phyloP scores from a whole-genome alignment of 2,888 invertebrate genomes.

The Campoplex capitator region DNA sequence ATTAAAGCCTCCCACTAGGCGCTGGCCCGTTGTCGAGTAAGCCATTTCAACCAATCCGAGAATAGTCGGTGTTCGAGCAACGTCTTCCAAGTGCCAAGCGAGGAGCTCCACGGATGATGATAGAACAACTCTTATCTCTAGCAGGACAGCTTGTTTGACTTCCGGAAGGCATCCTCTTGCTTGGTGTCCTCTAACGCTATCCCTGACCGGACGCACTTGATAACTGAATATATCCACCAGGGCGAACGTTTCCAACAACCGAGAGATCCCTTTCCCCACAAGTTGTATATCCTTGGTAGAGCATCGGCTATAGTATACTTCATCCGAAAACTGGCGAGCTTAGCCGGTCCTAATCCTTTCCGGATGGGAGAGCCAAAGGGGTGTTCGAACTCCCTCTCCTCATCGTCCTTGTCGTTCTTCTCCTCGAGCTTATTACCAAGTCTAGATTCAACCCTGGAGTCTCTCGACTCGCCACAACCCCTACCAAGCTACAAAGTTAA shows the following conservation, averaged over 20 bases:
- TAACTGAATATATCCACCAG: slow-evolving; percentile 77
- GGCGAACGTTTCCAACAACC: slow-evolving; percentile 36
- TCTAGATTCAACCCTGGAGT: slow-evolving; percentile 60
- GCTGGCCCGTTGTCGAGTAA: slow-evolving; percentile 53
- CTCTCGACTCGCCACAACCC: slow-evolving; percentile 52
- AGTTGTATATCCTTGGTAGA: slow-evolving; percentile 38
- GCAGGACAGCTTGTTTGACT: slow-evolving; percentile 81
- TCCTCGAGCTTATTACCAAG: slow-evolving; percentile 70
- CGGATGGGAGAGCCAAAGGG: slow-evolving; percentile 64
- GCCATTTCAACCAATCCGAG: slow-evolving; percentile 74
- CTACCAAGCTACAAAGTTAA: slow-evolving; percentile 61
- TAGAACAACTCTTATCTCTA: slow-evolving; percentile 78
- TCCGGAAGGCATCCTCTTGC: slow-evolving; percentile 74
- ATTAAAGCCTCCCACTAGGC: slow-evolving; percentile 72
- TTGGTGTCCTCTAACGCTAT: slow-evolving; percentile 68
- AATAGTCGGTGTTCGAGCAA: slow-evolving; percentile 59
- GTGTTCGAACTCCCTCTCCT: neutral
- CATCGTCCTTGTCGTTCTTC: neutral
- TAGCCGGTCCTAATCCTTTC: slow-evolving; percentile 81
- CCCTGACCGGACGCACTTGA: slow-evolving; percentile 82
- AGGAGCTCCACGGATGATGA: slow-evolving; percentile 18
- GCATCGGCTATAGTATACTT: slow-evolving; percentile 9
- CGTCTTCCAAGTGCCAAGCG: slow-evolving; percentile 52
- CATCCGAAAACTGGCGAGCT: slow-evolving; percentile 71
- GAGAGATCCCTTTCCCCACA: slow-evolving; percentile 21